phyloP scores from a whole-genome alignment of 2,888 invertebrate genomes.

The Amblyteles armatorius region DNA sequence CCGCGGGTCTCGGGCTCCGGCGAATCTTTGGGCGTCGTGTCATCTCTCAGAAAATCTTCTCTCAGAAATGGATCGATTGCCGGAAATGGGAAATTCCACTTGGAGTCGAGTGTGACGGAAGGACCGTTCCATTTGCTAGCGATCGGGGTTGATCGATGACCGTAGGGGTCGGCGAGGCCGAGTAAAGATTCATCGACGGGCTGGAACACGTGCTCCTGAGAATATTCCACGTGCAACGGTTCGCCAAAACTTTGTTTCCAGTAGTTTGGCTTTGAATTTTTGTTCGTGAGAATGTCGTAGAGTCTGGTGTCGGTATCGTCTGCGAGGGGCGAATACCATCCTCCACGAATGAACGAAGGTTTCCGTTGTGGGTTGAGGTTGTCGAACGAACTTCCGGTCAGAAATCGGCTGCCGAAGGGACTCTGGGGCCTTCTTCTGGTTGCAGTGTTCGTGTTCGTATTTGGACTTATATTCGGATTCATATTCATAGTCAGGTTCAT shows the following conservation, averaged over 20 bases:
- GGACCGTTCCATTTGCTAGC: not conserved
- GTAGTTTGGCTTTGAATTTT: slow-evolving; percentile 9
- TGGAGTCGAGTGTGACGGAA: not conserved
- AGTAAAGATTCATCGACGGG: not conserved
- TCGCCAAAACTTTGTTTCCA: slow-evolving; percentile 3
- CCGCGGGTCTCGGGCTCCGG: not conserved
- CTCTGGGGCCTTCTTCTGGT: slow-evolving; percentile 5
- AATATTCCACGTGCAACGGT: not conserved
- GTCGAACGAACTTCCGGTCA: not conserved
- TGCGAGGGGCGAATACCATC: slow-evolving; percentile 60
- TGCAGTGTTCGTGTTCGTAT: slow-evolving; percentile 20
- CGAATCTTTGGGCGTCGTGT: slow-evolving; percentile 6
- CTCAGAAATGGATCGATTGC: not conserved
- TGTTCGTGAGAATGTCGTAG: slow-evolving; percentile 57
- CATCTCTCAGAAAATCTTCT: no score
- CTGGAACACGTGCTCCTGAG: not conserved
- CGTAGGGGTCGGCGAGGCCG: not conserved
- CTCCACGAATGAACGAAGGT: slow-evolving; percentile 59
- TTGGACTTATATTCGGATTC: not conserved
- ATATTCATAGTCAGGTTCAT: not conserved
- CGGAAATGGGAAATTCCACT: slow-evolving; percentile 19
- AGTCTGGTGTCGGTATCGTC: slow-evolving; percentile 59
- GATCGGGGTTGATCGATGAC: slow-evolving; percentile 5
- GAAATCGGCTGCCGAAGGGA: slow-evolving; percentile 50
- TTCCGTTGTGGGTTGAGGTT: slow-evolving; percentile 11